Evolutionary conservation across 2,888 invertebrate genomes (phyloP), one percentile per base, ranked within the genome.

Genomic region (Tuta absoluta): DNA sequence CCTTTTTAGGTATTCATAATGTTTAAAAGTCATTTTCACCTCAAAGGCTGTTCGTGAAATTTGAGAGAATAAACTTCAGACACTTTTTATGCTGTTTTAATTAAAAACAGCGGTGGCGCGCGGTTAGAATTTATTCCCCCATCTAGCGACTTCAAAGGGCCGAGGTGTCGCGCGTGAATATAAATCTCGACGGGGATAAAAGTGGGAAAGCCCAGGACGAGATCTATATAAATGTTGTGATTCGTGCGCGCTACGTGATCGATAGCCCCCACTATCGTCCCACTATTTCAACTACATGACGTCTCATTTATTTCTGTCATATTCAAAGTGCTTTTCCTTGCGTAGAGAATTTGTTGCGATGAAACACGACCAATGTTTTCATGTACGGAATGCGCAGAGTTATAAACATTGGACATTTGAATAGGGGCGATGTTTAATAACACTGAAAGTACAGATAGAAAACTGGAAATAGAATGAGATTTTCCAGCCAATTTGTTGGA

Each of bases 61-160:
- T 62, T 62, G 17, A 53, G 38, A 51, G 51, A 62, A 63, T 63
- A 65, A 65, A 59, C 63, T 65, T 79, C 76, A 77, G 71, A 75
- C 80, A 84, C 78, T 84, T 83, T 81, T 83, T 81, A 85, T 82
- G 79, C 79, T 74, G 79, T 82, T 89, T 88, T 89, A 88, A 89
- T 90, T 90, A 87, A 89, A 89, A 87, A 84, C 86, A 86, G 82
- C 75, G 80, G 71, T 75, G 76, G 75, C 75, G 78, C 78, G 74
- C 77, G 77, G 76, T 75, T 79, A 78, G 81, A 86, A 87, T 86
- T 87, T 87, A 87, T 85, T 82, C 83, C 82, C 81, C 82, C 82
- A 75, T 83, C 83, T 82, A 74, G 77, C 77, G 79, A 79, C 87
- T 88, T 89, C 89, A 89, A 90, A 90, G 89, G 89, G 88, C 85